Percentiles rank a stretch among this genome's conserved stretches.
These are phyloP conservation scores for Thaumatotibia leucotreta DNA, from an alignment of 1,140 invertebrate species.

Conservation along the genomic window DNA sequence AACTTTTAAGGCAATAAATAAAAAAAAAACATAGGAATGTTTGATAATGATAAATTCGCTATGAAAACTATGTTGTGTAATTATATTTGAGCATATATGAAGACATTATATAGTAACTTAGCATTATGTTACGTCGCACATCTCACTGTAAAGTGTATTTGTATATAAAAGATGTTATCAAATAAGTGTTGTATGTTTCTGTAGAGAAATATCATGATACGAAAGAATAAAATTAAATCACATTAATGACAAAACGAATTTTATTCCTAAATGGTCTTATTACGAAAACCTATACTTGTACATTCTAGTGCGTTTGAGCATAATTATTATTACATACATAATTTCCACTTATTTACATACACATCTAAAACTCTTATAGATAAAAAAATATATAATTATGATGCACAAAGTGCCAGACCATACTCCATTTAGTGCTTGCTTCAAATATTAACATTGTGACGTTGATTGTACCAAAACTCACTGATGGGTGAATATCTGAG, in stretches of 20 bases:
- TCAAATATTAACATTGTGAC: too few relatives aligned
- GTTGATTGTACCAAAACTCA: too few relatives aligned
- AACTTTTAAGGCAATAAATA: neutral
- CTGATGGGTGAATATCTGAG: too few relatives aligned
- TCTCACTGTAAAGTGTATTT: conserved; percentile 1
- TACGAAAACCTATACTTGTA: too few relatives aligned
- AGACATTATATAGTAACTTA: neutral
- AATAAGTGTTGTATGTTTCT: conserved; percentile 9
- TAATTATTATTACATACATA: neutral
- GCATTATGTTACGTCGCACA: neutral
- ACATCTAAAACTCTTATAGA: too few relatives aligned
- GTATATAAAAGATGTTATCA: neutral
- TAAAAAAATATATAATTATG: too few relatives aligned
- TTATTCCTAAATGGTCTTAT: conserved; percentile 5
- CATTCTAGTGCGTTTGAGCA: neutral
- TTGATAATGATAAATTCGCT: neutral
- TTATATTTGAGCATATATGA: neutral
- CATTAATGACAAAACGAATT: conserved; percentile 29
- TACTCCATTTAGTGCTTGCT: too few relatives aligned
- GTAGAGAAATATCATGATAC: conserved; percentile 5
- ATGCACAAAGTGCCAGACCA: too few relatives aligned
- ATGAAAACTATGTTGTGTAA: neutral
- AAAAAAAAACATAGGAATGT: neutral
- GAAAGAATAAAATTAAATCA: conserved; percentile 24
- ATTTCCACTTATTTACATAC: neutral